Base-by-base conservation (phyloP, 2,888 invertebrate genomes). In the Oscheius sp. region DNA sequence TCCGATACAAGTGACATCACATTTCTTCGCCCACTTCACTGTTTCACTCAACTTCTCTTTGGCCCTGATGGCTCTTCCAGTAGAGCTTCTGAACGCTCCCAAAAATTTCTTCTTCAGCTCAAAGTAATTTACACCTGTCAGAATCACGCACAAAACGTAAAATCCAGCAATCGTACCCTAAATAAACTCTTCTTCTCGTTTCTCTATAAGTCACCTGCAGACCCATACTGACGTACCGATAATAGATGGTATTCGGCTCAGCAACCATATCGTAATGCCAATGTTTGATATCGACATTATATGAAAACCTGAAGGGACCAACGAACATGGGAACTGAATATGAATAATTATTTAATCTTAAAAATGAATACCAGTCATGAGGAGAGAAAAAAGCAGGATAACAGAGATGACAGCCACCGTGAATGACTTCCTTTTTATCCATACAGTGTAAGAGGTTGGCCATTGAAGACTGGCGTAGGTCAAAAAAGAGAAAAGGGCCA, bases 81-180 rank as follows among this genome's bases (percentile, higher is more conserved):
- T 47, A 4, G 63, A 63, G 21, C 63, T 63, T 48, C 63, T 47
- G 21, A 63, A 63, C n/a, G n/a, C 29, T 11, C 63, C 63, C 10
- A 47, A 63, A 4, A 48, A 32, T 21, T 48, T 47, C 21, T 47
- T 33, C 32, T 50, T 63, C 32, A 63, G 21, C 32, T 63, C 33
- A 48, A 50, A 63, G 33, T 63, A 63, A 2, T 48, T 63, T 7
- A 63, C 21, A 2, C 48, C 47, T 29, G 48, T 63, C n/a, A 63
- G 48, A 0, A 63, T 9, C 1, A 63, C 63, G 48, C 47, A 50
- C 29, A 63, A 10, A 29, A 48, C 29, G 11, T 47, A 63, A 29
- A 63, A 47, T 48, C n/a, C 21, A n/a, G 29, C 21, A 7, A 63
- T 48, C 2, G 48, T 7, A 7, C 47, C 63, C 63, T 63, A 47